phyloP scores from a whole-genome alignment of 1,140 invertebrate genomes.

The Marisa cornuarietis region DNA sequence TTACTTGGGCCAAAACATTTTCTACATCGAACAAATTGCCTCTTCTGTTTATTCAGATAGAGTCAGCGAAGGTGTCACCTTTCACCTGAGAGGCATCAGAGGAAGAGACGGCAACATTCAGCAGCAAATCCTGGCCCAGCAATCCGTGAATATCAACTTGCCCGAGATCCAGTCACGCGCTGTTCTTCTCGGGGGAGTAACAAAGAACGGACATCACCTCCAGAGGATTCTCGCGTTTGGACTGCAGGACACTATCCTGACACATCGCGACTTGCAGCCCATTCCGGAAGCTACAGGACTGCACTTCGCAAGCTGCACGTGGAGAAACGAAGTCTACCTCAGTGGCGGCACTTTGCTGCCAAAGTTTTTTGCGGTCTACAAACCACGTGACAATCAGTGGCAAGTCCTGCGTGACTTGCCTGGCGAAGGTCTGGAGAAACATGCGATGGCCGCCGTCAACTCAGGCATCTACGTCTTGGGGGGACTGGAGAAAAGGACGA shows the following conservation, averaged over 20 bases:
- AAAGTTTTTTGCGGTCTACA: neutral
- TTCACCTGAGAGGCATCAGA: neutral
- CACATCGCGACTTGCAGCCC: neutral
- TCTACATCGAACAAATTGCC: neutral
- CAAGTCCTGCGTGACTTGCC: neutral
- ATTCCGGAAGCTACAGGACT: neutral
- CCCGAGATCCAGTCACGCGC: neutral
- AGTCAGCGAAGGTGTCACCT: neutral
- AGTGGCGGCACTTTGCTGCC: neutral
- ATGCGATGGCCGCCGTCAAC: neutral
- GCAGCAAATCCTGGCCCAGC: neutral
- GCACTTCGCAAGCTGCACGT: neutral
- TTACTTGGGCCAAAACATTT: neutral
- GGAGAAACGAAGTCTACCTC: conserved; percentile 2
- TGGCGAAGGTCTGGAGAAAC: neutral
- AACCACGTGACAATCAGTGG: conserved; percentile 1
- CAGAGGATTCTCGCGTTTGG: neutral
- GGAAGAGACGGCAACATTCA: neutral
- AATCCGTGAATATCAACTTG: neutral
- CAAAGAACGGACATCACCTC: neutral
- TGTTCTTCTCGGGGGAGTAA: neutral
- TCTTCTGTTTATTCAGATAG: neutral
- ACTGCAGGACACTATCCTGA: neutral
- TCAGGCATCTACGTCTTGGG: neutral
- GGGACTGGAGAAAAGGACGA: neutral